Evolutionary conservation across 2,113 vertebrate genomes (phyloP), one percentile per base, ranked within the genome.

Genomic region (Notiomystis cincta): DNA sequence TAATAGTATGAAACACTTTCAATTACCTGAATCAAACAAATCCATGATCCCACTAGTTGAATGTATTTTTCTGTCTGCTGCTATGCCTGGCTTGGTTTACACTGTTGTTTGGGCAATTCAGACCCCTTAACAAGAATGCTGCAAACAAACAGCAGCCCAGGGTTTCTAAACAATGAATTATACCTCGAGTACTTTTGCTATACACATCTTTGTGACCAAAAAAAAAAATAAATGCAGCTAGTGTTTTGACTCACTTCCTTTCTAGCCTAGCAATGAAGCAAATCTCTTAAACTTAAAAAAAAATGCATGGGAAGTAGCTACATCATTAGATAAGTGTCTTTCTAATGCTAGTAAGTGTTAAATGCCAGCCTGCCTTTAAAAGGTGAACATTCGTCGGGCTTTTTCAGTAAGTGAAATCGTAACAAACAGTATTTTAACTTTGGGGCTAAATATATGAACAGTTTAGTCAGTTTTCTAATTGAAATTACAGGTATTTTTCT

Each of bases 1-100:
- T 99, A 99, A 99, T 98, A 98, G 99, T 99, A 99, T 98, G 98
- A 99, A 99, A 99, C 98, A 98, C 99, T 99, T 98, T 99, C 98
- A 98, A 99, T 99, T 99, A 99, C 98, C 98, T 98, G 98, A 99
- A 98, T 98, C 98, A 98, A 98, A 99, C 99, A 99, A 99, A 99
- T 98, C 98, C 99, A 98, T 98, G 98, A 98, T 98, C 98, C 98
- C 97, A 98, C 98, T 97, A 98, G 98, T 97, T 97, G 98, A 98
- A 98, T 98, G 97, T 94, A 96, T 98, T 98, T 98, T 97, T 98
- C 97, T 98, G 97, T 96, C 97, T 97, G 96, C 97, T 97, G 97
- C 97, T 96, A 92, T 97, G 96, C 97, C 97, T 98, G 96, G 87
- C 89, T 98, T 97, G 96, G 96, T 98, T 98, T 97, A 97, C 96